Evolutionary conservation across 2,113 vertebrate genomes (phyloP).

Genomic region (Camelus bactrianus): DNA sequence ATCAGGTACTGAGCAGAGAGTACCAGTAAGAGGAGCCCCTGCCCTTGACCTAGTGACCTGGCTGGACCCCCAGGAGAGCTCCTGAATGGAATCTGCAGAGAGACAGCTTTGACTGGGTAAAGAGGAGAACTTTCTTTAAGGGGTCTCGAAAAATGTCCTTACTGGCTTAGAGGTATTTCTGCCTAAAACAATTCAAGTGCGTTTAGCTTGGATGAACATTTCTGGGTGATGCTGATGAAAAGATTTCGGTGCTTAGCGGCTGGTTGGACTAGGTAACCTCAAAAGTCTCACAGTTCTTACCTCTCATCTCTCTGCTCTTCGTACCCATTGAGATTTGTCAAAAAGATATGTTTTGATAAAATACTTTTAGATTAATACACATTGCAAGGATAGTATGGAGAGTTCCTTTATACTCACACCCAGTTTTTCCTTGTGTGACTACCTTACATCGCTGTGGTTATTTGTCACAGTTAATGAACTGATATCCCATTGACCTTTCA

Average conservation of each 20-base stretch:
- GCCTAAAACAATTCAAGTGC: neutral
- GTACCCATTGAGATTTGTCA: neutral
- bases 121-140: neutral
- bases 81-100: neutral
- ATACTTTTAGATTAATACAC: neutral
- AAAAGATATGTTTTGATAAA: neutral
- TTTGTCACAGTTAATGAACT: neutral
- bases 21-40: neutral
- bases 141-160: neutral
- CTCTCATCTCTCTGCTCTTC: neutral
- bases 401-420: neutral
- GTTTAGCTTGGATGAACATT: neutral
- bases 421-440: neutral
- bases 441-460: neutral
- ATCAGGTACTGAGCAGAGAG: neutral
- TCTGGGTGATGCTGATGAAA: neutral
- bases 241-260: neutral
- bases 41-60: neutral
- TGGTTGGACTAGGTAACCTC: neutral
- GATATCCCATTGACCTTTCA: neutral
- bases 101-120: neutral
- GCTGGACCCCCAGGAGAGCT: neutral
- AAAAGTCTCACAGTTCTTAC: neutral
- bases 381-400: neutral
- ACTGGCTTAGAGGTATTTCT: neutral